These are phyloP conservation scores for Brachyalestes nurse DNA, from an alignment of 2,797 vertebrate genomes.

Conservation along the genomic window DNA sequence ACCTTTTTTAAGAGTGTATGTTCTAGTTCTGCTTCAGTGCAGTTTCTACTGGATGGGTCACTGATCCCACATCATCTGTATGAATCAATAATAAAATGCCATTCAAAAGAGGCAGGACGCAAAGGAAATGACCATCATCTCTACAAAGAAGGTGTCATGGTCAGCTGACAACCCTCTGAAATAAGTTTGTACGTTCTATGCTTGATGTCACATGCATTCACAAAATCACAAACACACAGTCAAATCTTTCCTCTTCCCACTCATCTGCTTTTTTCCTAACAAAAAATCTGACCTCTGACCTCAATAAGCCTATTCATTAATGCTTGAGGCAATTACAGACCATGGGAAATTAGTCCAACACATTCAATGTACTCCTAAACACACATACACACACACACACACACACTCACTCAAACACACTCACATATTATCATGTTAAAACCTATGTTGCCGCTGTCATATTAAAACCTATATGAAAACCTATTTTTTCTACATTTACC, in stretches of 20 bases:
- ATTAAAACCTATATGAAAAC: no score
- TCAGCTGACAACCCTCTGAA: background rate
- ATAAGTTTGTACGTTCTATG: no score
- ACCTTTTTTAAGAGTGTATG: background rate
- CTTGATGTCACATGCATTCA: slow-evolving; percentile 22
- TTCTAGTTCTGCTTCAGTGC: background rate
- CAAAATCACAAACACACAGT: slow-evolving; percentile 7
- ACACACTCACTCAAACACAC: background rate
- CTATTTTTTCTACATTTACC: no score
- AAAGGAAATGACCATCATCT: background rate
- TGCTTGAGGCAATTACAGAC: slow-evolving; percentile 32
- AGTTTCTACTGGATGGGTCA: background rate
- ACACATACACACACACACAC: background rate
- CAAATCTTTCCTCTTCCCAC: slow-evolving; percentile 10
- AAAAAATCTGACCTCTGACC: slow-evolving; percentile 47
- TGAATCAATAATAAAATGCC: no score
- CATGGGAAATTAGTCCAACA: slow-evolving; percentile 45
- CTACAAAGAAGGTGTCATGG: background rate
- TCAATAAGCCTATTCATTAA: slow-evolving; percentile 23
- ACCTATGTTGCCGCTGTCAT: no score
- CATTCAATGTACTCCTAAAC: slow-evolving; percentile 29
- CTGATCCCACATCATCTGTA: background rate
- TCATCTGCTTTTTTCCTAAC: slow-evolving; percentile 46
- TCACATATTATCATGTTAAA: no score
- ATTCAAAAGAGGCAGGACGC: background rate